Base-by-base conservation (phyloP, 2,888 invertebrate species). In the Brachyopa scutellaris region DNA sequence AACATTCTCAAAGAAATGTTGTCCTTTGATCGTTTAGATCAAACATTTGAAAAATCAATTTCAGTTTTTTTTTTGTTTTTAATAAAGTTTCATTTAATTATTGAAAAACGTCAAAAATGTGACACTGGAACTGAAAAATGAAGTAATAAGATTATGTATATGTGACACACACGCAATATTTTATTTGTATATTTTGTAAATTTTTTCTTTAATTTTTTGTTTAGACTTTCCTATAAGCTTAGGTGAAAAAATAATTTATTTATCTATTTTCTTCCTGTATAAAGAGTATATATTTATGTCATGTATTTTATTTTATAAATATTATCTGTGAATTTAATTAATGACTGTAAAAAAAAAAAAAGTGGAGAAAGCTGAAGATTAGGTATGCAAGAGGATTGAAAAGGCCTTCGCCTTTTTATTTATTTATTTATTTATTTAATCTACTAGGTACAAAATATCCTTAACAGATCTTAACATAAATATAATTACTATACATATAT, bases 1-100 rank as follows among this genome's bases (percentile, higher is more conserved):
- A 29, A 59, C 62, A 62, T 47, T 62, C 33, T 47, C 59, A 59
- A 9, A 42, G 23, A 47, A 59, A 29, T 29, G 23, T 26, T 29
- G 17, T 17, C 40, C 42, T 42, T 42, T 17, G 29, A 26, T 40
- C 23, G 26, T 6, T 23, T 9, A n/a, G 17, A 47, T 47, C 4
- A 13, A 47, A 8, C 47, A 47, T 47, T 47, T 29, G 23, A 45
- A 6, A 7, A 45, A 21, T 29, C 9, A 9, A 9, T 29, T 29
- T 29, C 7, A 7, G 2, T 9, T 29, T 29, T 29, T 9, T 29
- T 21, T 1, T 47, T 23, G 4, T 1, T 47, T 47, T 47, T 23
- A 5, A 21, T 1, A 11, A 26, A 6, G 45, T 45, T 45, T 23
- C 21, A 29, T 49, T 49, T 29, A 51, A 53, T 36, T 19, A 19